A percentile compares a stretch with the other conserved stretches of the same genome.
Evolutionary conservation across 1,140 invertebrate species (phyloP).

Genomic region (Saccostrea glomerata): DNA sequence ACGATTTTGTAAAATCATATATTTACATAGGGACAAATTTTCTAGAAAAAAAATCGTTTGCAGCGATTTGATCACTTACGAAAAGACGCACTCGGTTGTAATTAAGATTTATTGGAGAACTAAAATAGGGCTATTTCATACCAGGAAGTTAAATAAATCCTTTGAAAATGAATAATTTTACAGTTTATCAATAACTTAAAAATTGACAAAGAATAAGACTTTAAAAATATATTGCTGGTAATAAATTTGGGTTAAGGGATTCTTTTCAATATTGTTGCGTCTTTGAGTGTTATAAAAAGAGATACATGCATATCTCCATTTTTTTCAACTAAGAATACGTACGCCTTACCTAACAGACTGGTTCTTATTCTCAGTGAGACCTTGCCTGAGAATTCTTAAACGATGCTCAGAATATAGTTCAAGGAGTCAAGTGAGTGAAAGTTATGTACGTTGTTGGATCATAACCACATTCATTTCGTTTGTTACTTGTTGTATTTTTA

Average conservation of each 20-base stretch:
- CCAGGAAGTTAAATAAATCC: too few species aligned
- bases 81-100: too few species aligned
- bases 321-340: neutral
- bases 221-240: neutral
- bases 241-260: neutral
- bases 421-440: neutral
- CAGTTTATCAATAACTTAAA: too few species aligned
- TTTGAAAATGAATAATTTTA: too few species aligned
- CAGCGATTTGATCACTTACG: too few species aligned
- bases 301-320: neutral
- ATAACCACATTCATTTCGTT: too few species aligned
- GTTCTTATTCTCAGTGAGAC: neutral
- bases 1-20: too few species aligned
- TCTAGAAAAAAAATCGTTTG: too few species aligned
- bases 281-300: neutral
- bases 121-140: too few species aligned
- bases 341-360: neutral
- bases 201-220: too few species aligned
- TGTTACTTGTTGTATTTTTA: neutral
- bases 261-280: neutral
- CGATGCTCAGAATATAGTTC: neutral
- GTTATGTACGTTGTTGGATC: neutral
- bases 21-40: too few species aligned
- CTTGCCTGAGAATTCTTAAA: constrained; percentile 1
- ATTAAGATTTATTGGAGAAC: too few species aligned